Evolutionary conservation across 2,888 invertebrate species (phyloP).

Genomic region (Sisyra nigra): DNA sequence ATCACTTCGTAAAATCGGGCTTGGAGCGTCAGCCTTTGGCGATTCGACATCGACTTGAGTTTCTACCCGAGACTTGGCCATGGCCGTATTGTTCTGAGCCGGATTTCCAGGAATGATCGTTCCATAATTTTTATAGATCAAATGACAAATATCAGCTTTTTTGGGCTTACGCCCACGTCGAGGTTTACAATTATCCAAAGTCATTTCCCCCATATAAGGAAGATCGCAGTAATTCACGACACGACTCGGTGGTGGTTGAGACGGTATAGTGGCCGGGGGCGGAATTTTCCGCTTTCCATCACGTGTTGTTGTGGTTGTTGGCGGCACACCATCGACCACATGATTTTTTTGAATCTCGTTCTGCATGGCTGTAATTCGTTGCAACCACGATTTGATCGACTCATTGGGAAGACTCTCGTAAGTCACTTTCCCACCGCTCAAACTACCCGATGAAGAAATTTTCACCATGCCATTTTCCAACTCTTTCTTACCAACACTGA

Average conservation of each 20-base stretch:
- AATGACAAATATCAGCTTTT: constrained; percentile 81
- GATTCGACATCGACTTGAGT: constrained; percentile 11
- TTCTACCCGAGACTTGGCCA: constrained; percentile 17
- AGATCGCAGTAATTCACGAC: constrained; percentile 64
- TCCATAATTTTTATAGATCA: constrained; percentile 84
- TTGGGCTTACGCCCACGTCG: constrained; percentile 77
- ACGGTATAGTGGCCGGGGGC: constrained; percentile 16
- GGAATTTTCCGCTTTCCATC: constrained; percentile 17
- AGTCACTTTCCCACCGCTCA: constrained; percentile 20
- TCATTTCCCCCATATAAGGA: constrained; percentile 88
- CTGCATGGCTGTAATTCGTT: constrained; percentile 57
- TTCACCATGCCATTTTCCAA: too few relatives aligned
- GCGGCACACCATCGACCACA: constrained; percentile 10
- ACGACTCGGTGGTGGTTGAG: constrained; percentile 23
- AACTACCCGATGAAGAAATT: too few relatives aligned
- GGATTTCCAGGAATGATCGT: constrained; percentile 69
- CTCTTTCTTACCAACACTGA: too few relatives aligned
- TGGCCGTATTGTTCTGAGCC: constrained; percentile 29
- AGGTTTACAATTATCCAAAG: constrained; percentile 73
- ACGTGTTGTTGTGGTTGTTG: constrained; percentile 4
- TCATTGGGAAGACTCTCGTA: constrained; percentile 30
- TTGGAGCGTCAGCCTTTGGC: constrained; percentile 11
- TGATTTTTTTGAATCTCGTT: constrained; percentile 28
- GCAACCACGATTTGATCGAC: constrained; percentile 57
- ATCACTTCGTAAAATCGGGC: constrained; percentile 32